phyloP scores from a whole-genome alignment of 1,140 invertebrate species.

The Cydia amplana region DNA sequence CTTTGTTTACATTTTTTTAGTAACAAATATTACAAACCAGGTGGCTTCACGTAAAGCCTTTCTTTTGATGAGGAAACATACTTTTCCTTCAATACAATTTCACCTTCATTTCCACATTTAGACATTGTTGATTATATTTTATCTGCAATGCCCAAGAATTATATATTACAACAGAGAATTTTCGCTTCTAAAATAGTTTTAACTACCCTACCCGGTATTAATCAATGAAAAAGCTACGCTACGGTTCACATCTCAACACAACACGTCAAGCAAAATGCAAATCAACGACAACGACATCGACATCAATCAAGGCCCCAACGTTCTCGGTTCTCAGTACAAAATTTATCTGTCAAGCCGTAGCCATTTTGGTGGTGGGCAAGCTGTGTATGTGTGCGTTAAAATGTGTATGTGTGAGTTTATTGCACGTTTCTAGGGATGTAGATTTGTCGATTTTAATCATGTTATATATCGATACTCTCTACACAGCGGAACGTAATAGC shows the following conservation, averaged over 20 bases:
- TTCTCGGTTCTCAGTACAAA: too few relatives aligned
- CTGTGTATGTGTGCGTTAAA: too few relatives aligned
- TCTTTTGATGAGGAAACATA: conserved; percentile 52
- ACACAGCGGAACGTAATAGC: too few relatives aligned
- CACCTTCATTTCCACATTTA: conserved; percentile 45
- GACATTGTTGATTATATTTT: conserved; percentile 19
- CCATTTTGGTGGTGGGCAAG: too few relatives aligned
- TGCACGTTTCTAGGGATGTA: too few relatives aligned
- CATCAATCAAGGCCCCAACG: too few relatives aligned
- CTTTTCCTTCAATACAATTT: conserved; percentile 57
- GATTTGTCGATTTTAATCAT: too few relatives aligned
- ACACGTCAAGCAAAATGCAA: background rate
- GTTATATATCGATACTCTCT: too few relatives aligned
- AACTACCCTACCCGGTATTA: background rate
- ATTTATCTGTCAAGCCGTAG: too few relatives aligned
- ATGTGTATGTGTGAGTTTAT: too few relatives aligned
- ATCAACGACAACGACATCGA: too few relatives aligned
- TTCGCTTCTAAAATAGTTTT: background rate
- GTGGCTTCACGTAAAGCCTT: conserved; percentile 57
- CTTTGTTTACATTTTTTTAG: background rate
- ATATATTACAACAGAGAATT: background rate
- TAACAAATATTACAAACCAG: conserved; percentile 47
- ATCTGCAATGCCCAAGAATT: background rate
- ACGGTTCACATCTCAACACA: background rate
- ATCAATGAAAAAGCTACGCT: background rate